Conservation (phyloP, 2,888 invertebrate genomes). For the Ophioninae sp. region DNA sequence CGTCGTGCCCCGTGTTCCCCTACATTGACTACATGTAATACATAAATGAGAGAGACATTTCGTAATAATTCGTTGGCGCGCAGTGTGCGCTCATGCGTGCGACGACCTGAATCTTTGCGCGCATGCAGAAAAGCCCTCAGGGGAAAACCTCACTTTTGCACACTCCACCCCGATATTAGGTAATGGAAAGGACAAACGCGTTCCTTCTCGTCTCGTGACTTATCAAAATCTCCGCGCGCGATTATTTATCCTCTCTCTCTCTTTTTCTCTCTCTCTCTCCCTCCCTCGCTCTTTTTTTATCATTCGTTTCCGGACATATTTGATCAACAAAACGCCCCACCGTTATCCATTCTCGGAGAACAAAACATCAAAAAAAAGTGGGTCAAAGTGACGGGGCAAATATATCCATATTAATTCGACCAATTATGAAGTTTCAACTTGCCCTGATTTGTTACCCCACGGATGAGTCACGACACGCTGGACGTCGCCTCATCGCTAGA, state of each 20-base stretch:
- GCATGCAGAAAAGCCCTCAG: slow-evolving; percentile 62
- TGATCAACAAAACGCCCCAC: not conserved
- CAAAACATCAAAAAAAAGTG: not conserved
- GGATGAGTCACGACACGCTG: slow-evolving; percentile 33
- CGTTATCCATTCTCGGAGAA: not conserved
- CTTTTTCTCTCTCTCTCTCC: not conserved
- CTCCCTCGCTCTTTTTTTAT: not conserved
- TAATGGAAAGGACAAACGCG: slow-evolving; percentile 54
- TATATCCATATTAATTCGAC: slow-evolving; percentile 31
- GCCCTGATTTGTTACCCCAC: slow-evolving; percentile 39
- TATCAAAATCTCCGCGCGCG: slow-evolving; percentile 25
- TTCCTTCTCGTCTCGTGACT: slow-evolving; percentile 35
- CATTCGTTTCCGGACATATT: not conserved
- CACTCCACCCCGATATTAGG: slow-evolving; percentile 61
- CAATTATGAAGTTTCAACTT: slow-evolving; percentile 41
- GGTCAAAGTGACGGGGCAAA: not conserved
- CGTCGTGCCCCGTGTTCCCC: too few species aligned
- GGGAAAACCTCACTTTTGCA: slow-evolving; percentile 60
- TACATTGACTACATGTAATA: slow-evolving; percentile 7
- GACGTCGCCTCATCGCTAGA: slow-evolving; percentile 44
- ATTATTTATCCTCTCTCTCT: slow-evolving; percentile 7
- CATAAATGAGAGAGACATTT: slow-evolving; percentile 70
- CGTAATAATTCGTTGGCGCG: slow-evolving; percentile 76
- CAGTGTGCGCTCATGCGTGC: slow-evolving; percentile 78
- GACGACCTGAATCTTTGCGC: slow-evolving; percentile 78